Evolutionary conservation across 2,888 invertebrate genomes (phyloP).

Genomic region (Orthonevra nobilis): DNA sequence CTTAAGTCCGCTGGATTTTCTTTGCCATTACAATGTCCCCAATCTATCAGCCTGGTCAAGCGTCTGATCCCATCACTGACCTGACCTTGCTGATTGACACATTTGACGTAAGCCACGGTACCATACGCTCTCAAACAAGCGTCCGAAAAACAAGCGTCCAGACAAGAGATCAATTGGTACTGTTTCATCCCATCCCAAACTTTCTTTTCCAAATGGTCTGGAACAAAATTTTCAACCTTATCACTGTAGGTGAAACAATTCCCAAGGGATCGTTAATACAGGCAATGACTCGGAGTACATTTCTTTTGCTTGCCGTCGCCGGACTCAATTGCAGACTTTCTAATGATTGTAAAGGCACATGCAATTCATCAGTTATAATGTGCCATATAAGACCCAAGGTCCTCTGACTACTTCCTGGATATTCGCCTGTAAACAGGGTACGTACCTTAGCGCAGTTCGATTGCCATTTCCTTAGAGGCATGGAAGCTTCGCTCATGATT

Average conservation of each 20-base stretch:
- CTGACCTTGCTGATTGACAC: background rate
- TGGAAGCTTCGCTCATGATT: constrained; percentile 6
- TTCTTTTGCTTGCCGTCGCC: constrained; percentile 1
- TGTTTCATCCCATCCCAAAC: constrained; percentile 13
- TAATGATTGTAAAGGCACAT: constrained; percentile 10
- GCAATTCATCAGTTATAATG: constrained; percentile 10
- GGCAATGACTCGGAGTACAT: constrained; percentile 16
- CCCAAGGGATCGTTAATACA: constrained; percentile 13
- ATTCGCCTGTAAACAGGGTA: background rate
- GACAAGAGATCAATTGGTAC: constrained; percentile 4
- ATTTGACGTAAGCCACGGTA: constrained; percentile 13
- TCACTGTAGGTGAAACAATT: constrained; percentile 10
- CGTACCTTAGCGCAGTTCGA: background rate
- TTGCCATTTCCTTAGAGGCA: background rate
- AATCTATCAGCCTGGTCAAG: constrained; percentile 1
- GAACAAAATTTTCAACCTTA: constrained; percentile 4
- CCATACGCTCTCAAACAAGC: constrained; percentile 13
- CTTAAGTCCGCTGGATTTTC: constrained; percentile 13
- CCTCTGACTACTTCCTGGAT: background rate
- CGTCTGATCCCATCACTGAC: background rate
- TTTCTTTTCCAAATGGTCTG: constrained; percentile 1
- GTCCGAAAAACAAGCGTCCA: constrained; percentile 10
- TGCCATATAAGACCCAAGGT: constrained; percentile 22
- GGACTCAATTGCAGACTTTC: constrained; percentile 5
- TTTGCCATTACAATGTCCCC: constrained; percentile 15